These are phyloP conservation scores for Dendroctonus valens DNA, from an alignment of 1,140 invertebrate species.

Conservation along the genomic window DNA sequence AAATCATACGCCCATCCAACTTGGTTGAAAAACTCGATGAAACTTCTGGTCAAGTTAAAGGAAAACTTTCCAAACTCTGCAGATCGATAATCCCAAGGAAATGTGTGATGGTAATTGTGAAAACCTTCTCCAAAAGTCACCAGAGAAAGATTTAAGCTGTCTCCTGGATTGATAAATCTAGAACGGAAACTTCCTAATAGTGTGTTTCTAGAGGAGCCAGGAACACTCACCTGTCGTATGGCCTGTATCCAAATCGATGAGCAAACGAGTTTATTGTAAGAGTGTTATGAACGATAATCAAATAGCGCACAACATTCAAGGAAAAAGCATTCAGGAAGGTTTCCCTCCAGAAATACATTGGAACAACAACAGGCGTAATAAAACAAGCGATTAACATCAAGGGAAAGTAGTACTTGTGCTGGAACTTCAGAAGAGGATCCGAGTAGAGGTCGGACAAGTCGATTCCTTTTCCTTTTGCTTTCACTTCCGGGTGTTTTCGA, in stretches of 20 bases:
- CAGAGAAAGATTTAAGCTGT: slow-evolving; percentile 59
- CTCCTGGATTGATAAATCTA: slow-evolving; percentile 60
- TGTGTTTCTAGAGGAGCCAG: not conserved
- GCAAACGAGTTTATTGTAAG: slow-evolving; percentile 88
- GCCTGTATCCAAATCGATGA: slow-evolving; percentile 69
- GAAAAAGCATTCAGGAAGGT: slow-evolving; percentile 1
- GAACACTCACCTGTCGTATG: slow-evolving; percentile 61
- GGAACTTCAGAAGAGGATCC: slow-evolving; percentile 64
- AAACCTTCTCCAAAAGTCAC: slow-evolving; percentile 62
- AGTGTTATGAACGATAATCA: slow-evolving; percentile 54
- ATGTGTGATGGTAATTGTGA: slow-evolving; percentile 47
- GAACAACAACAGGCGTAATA: slow-evolving; percentile 2
- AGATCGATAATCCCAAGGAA: slow-evolving; percentile 71
- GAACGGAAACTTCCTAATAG: slow-evolving; percentile 36
- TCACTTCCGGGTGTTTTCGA: slow-evolving; percentile 66
- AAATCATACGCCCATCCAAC: slow-evolving; percentile 65
- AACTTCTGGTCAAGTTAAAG: slow-evolving; percentile 52
- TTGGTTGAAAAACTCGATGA: slow-evolving; percentile 56
- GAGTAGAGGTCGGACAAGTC: slow-evolving; percentile 62
- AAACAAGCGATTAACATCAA: not conserved
- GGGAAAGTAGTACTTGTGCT: slow-evolving; percentile 53
- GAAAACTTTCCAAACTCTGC: slow-evolving; percentile 59
- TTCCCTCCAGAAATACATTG: slow-evolving; percentile 5
- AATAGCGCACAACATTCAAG: not conserved
- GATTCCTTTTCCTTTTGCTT: slow-evolving; percentile 59